These are phyloP conservation scores for Parelbella ahira DNA, from an alignment of 2,888 invertebrate species.

Conservation along the genomic window DNA sequence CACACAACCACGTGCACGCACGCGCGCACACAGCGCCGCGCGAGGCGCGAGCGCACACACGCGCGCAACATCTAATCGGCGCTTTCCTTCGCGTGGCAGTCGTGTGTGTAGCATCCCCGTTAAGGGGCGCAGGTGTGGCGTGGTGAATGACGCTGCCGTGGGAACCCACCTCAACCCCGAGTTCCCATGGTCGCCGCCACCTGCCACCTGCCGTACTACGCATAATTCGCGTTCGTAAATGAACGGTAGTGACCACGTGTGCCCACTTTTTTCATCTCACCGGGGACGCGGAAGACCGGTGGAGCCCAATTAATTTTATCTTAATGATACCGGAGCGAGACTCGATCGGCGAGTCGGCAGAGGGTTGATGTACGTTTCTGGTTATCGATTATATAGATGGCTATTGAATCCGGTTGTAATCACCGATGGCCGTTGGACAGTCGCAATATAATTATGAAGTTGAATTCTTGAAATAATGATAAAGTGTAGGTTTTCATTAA, in stretches of 20 bases:
- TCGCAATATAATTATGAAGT: no score
- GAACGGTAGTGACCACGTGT: slow-evolving; percentile 81
- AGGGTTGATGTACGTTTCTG: slow-evolving; percentile 48
- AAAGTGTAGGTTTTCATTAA: no score
- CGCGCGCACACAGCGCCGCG: slow-evolving; percentile 20
- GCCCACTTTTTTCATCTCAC: slow-evolving; percentile 60
- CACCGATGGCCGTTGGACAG: no score
- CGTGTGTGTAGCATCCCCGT: slow-evolving; percentile 75
- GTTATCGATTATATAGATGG: slow-evolving; percentile 56
- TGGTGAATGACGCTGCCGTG: slow-evolving; percentile 75
- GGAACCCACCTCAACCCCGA: slow-evolving; percentile 71
- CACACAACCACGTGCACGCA: slow-evolving; percentile 32
- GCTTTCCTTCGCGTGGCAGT: slow-evolving; percentile 75
- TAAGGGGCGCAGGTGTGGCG: slow-evolving; percentile 76
- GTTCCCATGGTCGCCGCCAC: slow-evolving; percentile 70
- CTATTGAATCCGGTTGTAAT: slow-evolving; percentile 31
- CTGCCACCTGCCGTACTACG: slow-evolving; percentile 79
- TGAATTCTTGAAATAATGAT: no score
- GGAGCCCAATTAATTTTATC: slow-evolving; percentile 70
- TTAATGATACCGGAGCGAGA: slow-evolving; percentile 48
- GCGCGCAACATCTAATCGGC: slow-evolving; percentile 53
- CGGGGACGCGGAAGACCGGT: slow-evolving; percentile 72
- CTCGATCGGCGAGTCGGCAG: slow-evolving; percentile 34
- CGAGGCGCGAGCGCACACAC: slow-evolving; percentile 37
- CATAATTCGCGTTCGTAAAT: slow-evolving; percentile 80